Evolutionary conservation across 2,888 invertebrate species (phyloP).

Genomic region (Minunthozetes semirufus): DNA sequence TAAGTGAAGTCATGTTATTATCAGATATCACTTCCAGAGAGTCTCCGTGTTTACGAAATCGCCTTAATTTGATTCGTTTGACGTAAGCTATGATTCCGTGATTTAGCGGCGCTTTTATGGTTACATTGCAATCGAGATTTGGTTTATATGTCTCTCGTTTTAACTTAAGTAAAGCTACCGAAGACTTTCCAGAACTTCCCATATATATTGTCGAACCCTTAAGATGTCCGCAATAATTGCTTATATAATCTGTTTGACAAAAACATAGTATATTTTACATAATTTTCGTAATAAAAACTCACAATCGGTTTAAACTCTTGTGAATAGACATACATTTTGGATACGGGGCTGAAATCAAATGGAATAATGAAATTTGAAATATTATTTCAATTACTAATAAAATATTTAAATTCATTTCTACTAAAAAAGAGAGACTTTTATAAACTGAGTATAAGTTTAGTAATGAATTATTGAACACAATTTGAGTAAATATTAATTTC

Average conservation of each 20-base stretch:
- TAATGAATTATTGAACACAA: not conserved
- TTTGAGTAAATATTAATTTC: not conserved
- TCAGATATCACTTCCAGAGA: conserved; percentile 20
- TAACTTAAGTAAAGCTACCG: conserved; percentile 27
- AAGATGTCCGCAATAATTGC: conserved; percentile 32
- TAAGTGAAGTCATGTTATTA: conserved; percentile 27
- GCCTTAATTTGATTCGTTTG: conserved; percentile 28
- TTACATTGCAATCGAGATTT: conserved; percentile 30
- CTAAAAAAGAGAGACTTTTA: not conserved
- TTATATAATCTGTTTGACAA: conserved; percentile 26
- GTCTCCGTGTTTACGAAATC: not conserved
- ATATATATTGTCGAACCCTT: not conserved
- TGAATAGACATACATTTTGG: conserved; percentile 29
- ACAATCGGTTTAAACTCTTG: not conserved
- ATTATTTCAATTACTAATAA: not conserved
- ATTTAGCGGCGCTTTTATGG: conserved; percentile 23
- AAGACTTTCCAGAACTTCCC: not conserved
- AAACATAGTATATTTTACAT: not conserved
- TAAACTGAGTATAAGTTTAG: not conserved
- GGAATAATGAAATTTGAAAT: not conserved
- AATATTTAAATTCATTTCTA: not conserved
- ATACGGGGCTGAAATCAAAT: not conserved
- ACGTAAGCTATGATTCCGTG: conserved; percentile 34
- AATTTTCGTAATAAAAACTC: not conserved
- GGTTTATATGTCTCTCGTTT: conserved; percentile 34